Conservation (phyloP, 2,888 invertebrate genomes). For the Drosophila robusta region DNA sequence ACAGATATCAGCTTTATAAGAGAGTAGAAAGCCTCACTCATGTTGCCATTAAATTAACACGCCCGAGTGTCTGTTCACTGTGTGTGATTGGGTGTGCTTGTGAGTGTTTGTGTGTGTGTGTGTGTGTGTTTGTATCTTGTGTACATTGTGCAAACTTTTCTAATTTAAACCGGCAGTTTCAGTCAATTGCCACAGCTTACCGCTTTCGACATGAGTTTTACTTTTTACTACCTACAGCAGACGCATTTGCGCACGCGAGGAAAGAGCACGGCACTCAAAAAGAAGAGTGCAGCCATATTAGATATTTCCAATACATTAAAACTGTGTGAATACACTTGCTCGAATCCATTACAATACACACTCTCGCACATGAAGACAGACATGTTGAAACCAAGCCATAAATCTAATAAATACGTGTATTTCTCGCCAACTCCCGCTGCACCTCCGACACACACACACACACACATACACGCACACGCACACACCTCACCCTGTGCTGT, state of each 20-base stretch:
- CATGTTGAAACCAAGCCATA: conserved; percentile 68
- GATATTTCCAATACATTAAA: conserved; percentile 80
- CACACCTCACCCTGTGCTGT: conserved; percentile 15
- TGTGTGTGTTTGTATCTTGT: conserved; percentile 32
- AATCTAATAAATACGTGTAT: conserved; percentile 78
- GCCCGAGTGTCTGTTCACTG: conserved; percentile 59
- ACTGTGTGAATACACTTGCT: conserved; percentile 79
- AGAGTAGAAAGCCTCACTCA: conserved; percentile 45
- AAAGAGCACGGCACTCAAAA: conserved; percentile 2
- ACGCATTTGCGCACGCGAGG: conserved; percentile 38
- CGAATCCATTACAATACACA: conserved; percentile 69
- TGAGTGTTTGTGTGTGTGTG: conserved; percentile 9
- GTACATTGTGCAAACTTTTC: conserved; percentile 77
- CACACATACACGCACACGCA: conserved; percentile 1
- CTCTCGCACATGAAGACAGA: conserved; percentile 27
- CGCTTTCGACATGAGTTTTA: conserved; percentile 79
- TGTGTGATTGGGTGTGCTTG: conserved; percentile 6
- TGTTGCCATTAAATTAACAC: conserved; percentile 79
- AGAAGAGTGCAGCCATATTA: conserved; percentile 34
- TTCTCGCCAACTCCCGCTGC: conserved; percentile 44
- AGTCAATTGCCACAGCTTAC: conserved; percentile 80
- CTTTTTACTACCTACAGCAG: conserved; percentile 69
- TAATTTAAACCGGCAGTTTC: conserved; percentile 80
- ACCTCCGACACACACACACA: not conserved
- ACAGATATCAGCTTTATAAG: conserved; percentile 49